A percentile compares a stretch with the other conserved stretches of the same genome.
Conservation (phyloP, 2,113 vertebrate species). For the Eolophus roseicapilla region DNA sequence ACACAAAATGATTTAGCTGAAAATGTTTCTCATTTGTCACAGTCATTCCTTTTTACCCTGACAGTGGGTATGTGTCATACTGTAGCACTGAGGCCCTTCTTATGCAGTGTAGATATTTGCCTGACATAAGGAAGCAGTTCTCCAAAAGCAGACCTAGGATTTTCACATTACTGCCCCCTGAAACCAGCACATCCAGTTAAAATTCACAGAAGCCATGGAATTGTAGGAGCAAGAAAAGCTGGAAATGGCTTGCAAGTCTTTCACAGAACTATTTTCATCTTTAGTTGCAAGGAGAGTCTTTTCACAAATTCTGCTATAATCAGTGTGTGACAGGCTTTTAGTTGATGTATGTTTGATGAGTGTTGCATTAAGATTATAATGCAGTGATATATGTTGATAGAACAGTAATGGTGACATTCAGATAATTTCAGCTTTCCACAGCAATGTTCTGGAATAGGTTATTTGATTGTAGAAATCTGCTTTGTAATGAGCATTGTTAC, state of each 20-base stretch:
- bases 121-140: neutral
- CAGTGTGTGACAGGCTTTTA: neutral
- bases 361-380: neutral
- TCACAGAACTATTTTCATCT: neutral
- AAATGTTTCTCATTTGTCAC: conserved; percentile 47
- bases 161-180: neutral
- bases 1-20: conserved; percentile 33
- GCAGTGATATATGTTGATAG: neutral
- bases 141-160: neutral
- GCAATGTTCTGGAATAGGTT: neutral
- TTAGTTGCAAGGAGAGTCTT: neutral
- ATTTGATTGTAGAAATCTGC: neutral
- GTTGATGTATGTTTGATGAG: neutral
- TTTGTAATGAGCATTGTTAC: neutral
- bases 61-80: neutral
- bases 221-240: neutral
- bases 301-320: neutral
- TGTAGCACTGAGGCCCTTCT: neutral
- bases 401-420: neutral
- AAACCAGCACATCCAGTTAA: neutral
- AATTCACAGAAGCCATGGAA: neutral
- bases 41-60: neutral
- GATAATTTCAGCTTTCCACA: neutral
- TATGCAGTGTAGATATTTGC: neutral
- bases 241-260: neutral